These are phyloP conservation scores for Squalus acanthias DNA, from an alignment of 2,797 vertebrate species.

Conservation along the genomic window DNA sequence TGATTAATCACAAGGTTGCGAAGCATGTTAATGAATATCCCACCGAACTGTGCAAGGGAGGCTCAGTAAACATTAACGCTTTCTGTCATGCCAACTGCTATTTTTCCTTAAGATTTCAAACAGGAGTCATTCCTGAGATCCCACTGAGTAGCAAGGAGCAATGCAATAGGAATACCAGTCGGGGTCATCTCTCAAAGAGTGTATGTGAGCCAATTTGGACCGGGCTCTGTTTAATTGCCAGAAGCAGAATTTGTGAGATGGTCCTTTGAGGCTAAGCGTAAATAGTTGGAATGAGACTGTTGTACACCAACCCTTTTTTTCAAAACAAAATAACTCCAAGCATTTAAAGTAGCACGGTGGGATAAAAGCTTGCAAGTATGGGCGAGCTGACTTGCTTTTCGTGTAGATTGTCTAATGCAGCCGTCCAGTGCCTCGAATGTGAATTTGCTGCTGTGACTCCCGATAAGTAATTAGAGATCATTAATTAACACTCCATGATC, in stretches of 20 bases:
- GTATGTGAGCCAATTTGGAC: not conserved
- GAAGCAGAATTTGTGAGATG: not conserved
- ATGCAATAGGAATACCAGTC: not conserved
- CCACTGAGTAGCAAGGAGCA: not conserved
- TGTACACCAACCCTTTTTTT: not conserved
- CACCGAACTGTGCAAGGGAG: not conserved
- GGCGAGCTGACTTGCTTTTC: not conserved
- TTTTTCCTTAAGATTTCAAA: conserved; percentile 8
- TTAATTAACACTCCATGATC: conserved; percentile 39
- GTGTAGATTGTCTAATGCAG: not conserved
- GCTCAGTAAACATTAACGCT: not conserved
- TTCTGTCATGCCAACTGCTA: not conserved
- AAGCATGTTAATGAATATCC: conserved; percentile 4
- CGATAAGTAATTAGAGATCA: conserved; percentile 39
- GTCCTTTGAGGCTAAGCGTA: not conserved
- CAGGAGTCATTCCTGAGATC: not conserved
- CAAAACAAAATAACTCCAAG: not conserved
- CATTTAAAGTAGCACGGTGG: not conserved
- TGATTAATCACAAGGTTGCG: not conserved
- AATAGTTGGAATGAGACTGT: not conserved
- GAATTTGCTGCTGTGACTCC: conserved; percentile 8
- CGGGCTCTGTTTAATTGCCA: not conserved
- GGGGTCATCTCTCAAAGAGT: not conserved
- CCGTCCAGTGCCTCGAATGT: not conserved
- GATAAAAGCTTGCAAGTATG: conserved; percentile 6